These are phyloP conservation scores for Saxidomus purpurata DNA, from an alignment of 1,140 invertebrate species.

Conservation along the genomic window DNA sequence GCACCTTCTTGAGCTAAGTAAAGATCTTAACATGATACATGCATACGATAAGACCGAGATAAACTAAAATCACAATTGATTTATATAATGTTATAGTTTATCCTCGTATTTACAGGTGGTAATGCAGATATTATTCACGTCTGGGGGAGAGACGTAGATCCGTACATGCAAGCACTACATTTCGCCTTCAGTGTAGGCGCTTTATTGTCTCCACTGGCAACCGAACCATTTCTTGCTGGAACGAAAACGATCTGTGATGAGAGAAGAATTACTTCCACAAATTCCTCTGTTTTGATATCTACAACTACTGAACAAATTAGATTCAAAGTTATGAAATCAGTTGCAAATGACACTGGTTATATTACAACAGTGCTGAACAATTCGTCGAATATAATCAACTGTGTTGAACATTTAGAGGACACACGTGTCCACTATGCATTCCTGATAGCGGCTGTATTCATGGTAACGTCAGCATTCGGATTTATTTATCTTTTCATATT, in stretches of 20 bases:
- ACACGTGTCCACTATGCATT: constrained; percentile 42
- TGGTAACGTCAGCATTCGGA: background rate
- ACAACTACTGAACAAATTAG: background rate
- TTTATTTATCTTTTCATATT: constrained; percentile 11
- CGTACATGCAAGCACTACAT: constrained; percentile 60
- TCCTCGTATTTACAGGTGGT: constrained; percentile 77
- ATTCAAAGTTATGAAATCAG: background rate
- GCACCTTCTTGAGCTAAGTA: too few species aligned
- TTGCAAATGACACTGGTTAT: too few species aligned
- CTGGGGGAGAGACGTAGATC: constrained; percentile 84
- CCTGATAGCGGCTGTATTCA: background rate
- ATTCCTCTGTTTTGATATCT: background rate
- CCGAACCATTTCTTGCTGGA: constrained; percentile 55
- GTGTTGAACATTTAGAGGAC: background rate
- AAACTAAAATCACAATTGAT: too few species aligned
- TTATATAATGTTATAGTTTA: too few species aligned
- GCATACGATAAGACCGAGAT: too few species aligned
- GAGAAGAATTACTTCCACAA: background rate
- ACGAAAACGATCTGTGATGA: background rate
- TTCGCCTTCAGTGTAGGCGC: constrained; percentile 55
- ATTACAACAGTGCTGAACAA: background rate
- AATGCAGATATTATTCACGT: constrained; percentile 86
- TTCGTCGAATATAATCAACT: background rate
- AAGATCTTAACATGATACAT: too few species aligned
- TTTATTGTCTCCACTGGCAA: constrained; percentile 54